Evolutionary conservation across 2,888 invertebrate genomes (phyloP).

Genomic region (Diarsia brunnea): DNA sequence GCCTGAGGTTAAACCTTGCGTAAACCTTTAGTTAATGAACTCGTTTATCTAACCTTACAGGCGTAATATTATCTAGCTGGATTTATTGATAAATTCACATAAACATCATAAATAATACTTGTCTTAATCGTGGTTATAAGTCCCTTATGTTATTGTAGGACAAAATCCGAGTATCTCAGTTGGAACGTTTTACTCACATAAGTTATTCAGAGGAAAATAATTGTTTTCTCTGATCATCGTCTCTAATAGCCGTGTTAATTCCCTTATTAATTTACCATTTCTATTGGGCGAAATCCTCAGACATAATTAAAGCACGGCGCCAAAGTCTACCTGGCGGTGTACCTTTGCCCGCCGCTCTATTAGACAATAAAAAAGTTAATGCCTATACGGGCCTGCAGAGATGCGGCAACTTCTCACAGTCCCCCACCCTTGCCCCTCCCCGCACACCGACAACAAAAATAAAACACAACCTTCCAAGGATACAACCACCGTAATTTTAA

Average conservation of each 20-base stretch:
- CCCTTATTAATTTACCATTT: conserved; percentile 79
- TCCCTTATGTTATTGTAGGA: neutral
- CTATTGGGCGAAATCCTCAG: conserved; percentile 81
- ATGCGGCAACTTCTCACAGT: conserved; percentile 88
- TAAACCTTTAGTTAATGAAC: conserved; percentile 58
- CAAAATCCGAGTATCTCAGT: neutral
- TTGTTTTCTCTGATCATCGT: conserved; percentile 43
- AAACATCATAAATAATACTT: conserved; percentile 17
- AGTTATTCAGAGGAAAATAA: conserved; percentile 19
- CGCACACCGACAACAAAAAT: conserved; percentile 78
- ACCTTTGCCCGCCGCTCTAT: conserved; percentile 87
- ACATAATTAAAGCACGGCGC: conserved; percentile 88
- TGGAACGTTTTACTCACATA: neutral
- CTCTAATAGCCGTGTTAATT: conserved; percentile 69
- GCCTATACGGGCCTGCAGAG: conserved; percentile 83
- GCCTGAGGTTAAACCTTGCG: conserved; percentile 59
- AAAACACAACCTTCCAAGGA: conserved; percentile 90
- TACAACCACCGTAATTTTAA: conserved; percentile 88
- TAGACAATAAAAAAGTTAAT: conserved; percentile 90
- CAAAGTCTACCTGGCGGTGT: conserved; percentile 88
- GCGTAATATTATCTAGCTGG: conserved; percentile 23
- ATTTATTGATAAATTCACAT: conserved; percentile 44
- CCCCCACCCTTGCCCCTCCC: conserved; percentile 73
- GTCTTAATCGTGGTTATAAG: conserved; percentile 2
- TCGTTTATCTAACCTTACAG: conserved; percentile 57